Evolutionary conservation across 2,113 vertebrate genomes (phyloP).

Genomic region (Tachycineta bicolor): DNA sequence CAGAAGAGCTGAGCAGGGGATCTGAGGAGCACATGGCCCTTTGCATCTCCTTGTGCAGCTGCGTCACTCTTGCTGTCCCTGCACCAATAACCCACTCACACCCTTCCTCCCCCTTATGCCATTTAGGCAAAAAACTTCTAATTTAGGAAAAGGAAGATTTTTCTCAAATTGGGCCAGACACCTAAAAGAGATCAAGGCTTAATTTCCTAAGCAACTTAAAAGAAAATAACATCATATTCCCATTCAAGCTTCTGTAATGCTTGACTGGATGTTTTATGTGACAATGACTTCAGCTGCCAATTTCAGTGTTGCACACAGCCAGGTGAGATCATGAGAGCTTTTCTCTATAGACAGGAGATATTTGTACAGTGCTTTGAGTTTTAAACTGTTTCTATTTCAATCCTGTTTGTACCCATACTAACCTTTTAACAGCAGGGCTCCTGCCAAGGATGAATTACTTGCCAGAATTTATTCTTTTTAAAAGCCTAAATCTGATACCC

Average conservation of each 20-base stretch:
- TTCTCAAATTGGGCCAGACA: not conserved
- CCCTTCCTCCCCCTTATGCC: not conserved
- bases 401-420: not conserved
- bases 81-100: not conserved
- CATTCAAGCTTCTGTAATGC: not conserved
- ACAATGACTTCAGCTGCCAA: not conserved
- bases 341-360: not conserved
- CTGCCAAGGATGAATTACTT: not conserved
- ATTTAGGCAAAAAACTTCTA: not conserved
- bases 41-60: not conserved
- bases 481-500: not conserved
- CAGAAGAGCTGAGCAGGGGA: not conserved
- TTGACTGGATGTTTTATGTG: not conserved
- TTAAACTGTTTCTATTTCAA: not conserved
- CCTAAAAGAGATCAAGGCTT: not conserved
- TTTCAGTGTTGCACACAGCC: not conserved
- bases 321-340: not conserved
- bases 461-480: not conserved
- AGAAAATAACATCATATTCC: not conserved
- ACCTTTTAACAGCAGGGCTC: not conserved
- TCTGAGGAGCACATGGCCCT: accelerated
- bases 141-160: not conserved
- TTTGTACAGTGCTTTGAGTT: not conserved
- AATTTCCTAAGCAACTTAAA: not conserved
- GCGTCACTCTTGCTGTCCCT: not conserved